These are phyloP conservation scores for Chamaetylas fuelleborni DNA, from an alignment of 2,113 vertebrate species.

Conservation along the genomic window DNA sequence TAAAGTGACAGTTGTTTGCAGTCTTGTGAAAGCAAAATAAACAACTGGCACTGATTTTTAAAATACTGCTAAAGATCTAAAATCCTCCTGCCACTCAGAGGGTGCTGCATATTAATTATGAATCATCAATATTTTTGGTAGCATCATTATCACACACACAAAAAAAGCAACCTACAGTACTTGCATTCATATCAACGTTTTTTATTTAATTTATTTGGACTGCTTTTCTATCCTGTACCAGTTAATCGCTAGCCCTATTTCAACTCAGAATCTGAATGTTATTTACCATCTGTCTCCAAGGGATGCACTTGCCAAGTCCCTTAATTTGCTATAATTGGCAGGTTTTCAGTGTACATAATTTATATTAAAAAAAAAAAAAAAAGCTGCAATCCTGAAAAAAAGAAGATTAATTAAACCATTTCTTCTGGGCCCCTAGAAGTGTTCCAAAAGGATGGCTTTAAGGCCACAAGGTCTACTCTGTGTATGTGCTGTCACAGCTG, in stretches of 20 bases:
- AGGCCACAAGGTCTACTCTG: conserved; percentile 73
- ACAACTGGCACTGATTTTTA: conserved; percentile 43
- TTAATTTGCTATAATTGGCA: conserved; percentile 84
- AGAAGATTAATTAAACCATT: conserved; percentile 81
- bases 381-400: conserved; percentile 72
- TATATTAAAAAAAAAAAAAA: conserved; percentile 67
- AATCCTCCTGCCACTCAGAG: conserved; percentile 41
- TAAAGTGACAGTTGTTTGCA: conserved; percentile 11
- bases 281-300: conserved; percentile 84
- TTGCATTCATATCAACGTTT: conserved; percentile 60
- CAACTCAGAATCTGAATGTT: conserved; percentile 81
- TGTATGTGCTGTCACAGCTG: conserved; percentile 77
- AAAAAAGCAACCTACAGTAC: conserved; percentile 26
- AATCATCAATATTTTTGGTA: conserved; percentile 66
- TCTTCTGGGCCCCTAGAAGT: conserved; percentile 75
- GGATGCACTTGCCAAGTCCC: conserved; percentile 79
- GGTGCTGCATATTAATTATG: conserved; percentile 44
- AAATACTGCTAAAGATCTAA: conserved; percentile 23
- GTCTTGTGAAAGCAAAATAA: conserved; percentile 17
- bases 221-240: conserved; percentile 70
- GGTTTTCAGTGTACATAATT: conserved; percentile 84
- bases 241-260: conserved; percentile 78
- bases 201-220: conserved; percentile 76
- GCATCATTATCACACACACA: conserved; percentile 25
- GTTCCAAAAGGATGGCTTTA: conserved; percentile 76